Evolutionary conservation across 2,888 invertebrate species (phyloP).

Genomic region (Eupithecia inturbata): DNA sequence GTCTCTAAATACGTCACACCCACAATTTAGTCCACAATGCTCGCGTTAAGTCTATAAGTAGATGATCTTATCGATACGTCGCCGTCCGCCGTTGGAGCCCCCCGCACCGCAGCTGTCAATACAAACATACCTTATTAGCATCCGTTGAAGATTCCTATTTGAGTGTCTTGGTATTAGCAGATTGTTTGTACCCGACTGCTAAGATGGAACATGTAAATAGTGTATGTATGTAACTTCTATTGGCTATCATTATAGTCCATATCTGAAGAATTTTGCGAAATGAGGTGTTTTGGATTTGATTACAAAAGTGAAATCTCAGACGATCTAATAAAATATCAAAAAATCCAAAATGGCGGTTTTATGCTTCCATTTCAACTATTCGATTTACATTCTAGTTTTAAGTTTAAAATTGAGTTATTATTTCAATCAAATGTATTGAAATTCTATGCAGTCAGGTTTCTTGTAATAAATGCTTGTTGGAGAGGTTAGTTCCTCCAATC

Average conservation of each 20-base stretch:
- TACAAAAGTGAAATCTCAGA: background rate
- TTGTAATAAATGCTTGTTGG: background rate
- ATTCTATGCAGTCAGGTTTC: slow-evolving; percentile 4
- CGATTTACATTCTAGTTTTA: no score
- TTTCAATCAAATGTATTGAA: background rate
- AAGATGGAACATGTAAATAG: background rate
- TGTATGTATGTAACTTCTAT: background rate
- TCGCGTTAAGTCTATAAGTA: slow-evolving; percentile 16
- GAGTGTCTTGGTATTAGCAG: background rate
- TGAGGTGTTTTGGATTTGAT: background rate
- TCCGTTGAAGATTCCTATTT: background rate
- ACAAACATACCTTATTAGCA: slow-evolving; percentile 38
- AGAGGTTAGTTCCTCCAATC: background rate
- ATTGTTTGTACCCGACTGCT: background rate
- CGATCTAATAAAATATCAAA: background rate
- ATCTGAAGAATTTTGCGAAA: background rate
- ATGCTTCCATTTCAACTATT: background rate
- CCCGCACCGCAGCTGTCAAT: slow-evolving; percentile 40
- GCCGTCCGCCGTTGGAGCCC: slow-evolving; percentile 19
- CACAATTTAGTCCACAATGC: slow-evolving; percentile 7
- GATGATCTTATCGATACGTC: slow-evolving; percentile 16
- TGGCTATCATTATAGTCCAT: background rate
- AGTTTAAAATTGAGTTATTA: no score
- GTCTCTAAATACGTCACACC: background rate
- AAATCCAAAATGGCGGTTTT: background rate